A percentile compares a stretch with the other conserved stretches of the same genome.
Conservation (phyloP, 2,113 vertebrate species). For the Hyla sarda region DNA sequence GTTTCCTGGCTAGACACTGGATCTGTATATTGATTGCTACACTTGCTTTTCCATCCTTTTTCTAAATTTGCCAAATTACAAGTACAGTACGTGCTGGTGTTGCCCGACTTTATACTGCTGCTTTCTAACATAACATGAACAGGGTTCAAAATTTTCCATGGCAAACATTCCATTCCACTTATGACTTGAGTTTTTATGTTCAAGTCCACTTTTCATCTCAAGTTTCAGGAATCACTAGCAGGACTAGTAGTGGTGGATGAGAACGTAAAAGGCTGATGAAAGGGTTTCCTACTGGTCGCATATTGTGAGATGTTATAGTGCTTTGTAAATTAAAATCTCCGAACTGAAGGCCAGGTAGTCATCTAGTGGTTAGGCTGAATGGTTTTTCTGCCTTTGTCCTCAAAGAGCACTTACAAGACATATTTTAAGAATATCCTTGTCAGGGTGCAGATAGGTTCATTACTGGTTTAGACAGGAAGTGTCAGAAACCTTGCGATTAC, state of each 20-base stretch:
- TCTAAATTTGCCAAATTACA: slow-evolving; percentile 72
- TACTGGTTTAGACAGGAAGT: neutral
- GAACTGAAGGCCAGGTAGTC: no score
- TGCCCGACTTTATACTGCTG: slow-evolving; percentile 68
- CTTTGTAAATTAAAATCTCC: neutral
- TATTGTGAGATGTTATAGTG: neutral
- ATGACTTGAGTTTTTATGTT: neutral
- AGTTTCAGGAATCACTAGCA: neutral
- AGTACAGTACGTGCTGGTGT: slow-evolving; percentile 71
- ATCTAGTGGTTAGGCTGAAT: neutral
- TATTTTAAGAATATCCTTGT: neutral
- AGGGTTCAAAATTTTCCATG: slow-evolving; percentile 77
- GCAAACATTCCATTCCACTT: slow-evolving; percentile 63
- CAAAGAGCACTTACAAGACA: neutral
- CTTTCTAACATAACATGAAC: slow-evolving; percentile 68
- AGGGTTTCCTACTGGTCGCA: neutral
- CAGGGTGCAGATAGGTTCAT: neutral
- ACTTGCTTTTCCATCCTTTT: slow-evolving; percentile 79
- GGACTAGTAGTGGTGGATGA: neutral
- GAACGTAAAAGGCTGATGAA: no score
- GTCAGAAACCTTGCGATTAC: neutral
- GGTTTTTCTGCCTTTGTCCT: neutral
- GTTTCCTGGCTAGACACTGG: neutral
- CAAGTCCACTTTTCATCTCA: neutral
- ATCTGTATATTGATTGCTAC: slow-evolving; percentile 72